A percentile compares a stretch with the other conserved stretches of the same genome.
phyloP scores from a whole-genome alignment of 2,888 invertebrate species.

The Sceliomorpha sp. region DNA sequence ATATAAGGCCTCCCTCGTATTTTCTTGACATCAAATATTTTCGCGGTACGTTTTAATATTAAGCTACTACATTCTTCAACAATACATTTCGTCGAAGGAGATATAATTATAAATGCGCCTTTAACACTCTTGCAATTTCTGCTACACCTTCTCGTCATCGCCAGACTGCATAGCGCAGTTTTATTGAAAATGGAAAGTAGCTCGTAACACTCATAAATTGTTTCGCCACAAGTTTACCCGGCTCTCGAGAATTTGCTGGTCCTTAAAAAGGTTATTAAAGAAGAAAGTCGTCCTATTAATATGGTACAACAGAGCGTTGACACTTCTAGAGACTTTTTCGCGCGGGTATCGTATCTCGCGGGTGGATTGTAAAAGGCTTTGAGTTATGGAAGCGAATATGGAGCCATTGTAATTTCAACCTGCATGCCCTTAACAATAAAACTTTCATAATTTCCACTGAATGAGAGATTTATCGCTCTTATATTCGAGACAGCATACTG shows the following conservation, averaged over 20 bases:
- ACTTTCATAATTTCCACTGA: conserved; percentile 64
- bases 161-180: conserved; percentile 15
- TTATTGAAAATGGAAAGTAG: conserved; percentile 8
- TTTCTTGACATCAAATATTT: too few species aligned
- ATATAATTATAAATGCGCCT: too few species aligned
- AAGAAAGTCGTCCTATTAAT: conserved; percentile 41
- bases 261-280: conserved; percentile 43
- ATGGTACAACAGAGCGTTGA: conserved; percentile 38
- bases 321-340: conserved; percentile 35
- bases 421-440: conserved; percentile 61
- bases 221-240: conserved; percentile 18
- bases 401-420: conserved; percentile 46
- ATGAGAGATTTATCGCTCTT: conserved; percentile 55
- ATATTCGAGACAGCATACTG: conserved; percentile 30
- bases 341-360: conserved; percentile 17
- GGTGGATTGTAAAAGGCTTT: conserved; percentile 27
- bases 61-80: too few species aligned
- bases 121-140: background rate
- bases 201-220: conserved; percentile 35
- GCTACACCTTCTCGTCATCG: conserved; percentile 2
- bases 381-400: conserved; percentile 38
- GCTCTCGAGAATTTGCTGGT: conserved; percentile 30
- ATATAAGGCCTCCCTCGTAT: too few species aligned
- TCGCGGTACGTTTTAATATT: too few species aligned
- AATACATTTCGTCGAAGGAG: too few species aligned